A percentile compares a stretch with the other conserved stretches of the same genome.
phyloP scores from a whole-genome alignment of 2,797 vertebrate species.

The Pygocentrus nattereri region DNA sequence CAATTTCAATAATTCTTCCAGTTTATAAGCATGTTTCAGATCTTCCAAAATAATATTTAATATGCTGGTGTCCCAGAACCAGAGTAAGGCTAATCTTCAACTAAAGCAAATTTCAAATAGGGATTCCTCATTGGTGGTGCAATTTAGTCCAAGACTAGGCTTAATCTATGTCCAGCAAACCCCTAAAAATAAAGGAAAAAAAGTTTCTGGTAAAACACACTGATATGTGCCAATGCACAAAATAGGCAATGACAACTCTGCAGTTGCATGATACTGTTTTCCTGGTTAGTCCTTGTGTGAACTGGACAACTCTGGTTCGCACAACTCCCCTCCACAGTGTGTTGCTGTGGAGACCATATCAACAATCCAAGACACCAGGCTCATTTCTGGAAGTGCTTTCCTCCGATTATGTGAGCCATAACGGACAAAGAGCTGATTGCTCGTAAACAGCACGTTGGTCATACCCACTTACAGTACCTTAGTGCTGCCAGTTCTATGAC shows the following conservation, averaged over 20 bases:
- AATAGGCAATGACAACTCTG: background rate
- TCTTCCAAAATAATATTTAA: no score
- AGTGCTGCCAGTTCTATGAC: background rate
- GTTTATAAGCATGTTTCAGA: no score
- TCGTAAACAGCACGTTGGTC: slow-evolving; percentile 1
- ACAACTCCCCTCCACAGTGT: background rate
- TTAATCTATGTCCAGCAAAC: no score
- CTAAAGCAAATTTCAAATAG: no score
- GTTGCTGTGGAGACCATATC: slow-evolving; percentile 17
- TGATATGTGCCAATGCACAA: background rate
- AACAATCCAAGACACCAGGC: background rate
- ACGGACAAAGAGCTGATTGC: background rate
- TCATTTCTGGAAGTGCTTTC: background rate
- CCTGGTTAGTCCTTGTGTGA: background rate
- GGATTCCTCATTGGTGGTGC: no score
- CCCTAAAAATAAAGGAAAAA: no score
- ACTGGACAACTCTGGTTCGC: slow-evolving; percentile 8
- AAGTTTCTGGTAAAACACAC: no score
- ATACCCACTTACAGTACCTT: background rate
- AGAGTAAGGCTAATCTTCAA: no score
- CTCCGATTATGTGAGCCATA: background rate
- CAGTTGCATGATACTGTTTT: background rate
- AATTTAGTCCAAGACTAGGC: no score
- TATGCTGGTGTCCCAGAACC: no score
- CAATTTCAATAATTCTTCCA: no score